phyloP scores from a whole-genome alignment of 2,797 vertebrate species.

The Rhinichthys osculus region DNA sequence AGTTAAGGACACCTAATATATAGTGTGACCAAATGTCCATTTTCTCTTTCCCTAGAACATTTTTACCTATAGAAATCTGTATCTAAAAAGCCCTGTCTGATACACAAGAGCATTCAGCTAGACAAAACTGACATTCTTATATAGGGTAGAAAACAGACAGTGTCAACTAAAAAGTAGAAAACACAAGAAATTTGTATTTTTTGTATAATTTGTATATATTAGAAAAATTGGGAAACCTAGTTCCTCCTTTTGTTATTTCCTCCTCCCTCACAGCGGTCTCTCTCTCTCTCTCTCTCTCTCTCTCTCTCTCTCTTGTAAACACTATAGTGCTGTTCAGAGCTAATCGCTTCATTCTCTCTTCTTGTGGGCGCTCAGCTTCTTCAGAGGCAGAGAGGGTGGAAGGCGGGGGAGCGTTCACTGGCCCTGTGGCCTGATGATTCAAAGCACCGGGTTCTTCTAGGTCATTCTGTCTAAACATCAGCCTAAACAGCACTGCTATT shows the following conservation, averaged over 20 bases:
- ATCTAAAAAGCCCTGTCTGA: neutral
- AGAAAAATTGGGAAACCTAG: neutral
- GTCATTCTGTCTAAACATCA: slow-evolving; percentile 15
- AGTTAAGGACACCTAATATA: neutral
- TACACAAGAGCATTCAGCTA: no score
- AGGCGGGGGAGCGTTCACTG: neutral
- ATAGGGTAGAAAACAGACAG: no score
- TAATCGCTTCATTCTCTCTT: neutral
- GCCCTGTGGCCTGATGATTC: slow-evolving; percentile 10
- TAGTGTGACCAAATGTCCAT: no score
- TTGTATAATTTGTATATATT: no score
- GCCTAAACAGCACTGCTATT: neutral
- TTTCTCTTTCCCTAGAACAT: neutral
- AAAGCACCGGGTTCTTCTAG: slow-evolving; percentile 11
- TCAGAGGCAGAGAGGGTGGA: neutral
- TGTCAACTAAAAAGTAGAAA: neutral
- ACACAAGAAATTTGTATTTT: neutral
- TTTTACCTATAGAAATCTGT: no score
- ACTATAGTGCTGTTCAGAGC: neutral
- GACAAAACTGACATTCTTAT: no score
- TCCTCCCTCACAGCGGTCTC: neutral
- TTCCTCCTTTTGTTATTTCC: neutral
- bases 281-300: no score
- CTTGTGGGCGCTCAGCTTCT: neutral
- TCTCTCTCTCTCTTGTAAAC: neutral